Percentiles rank a stretch among this genome's conserved stretches.
Conservation (phyloP, 2,888 invertebrate genomes). For the Sphaerophoria taeniata region DNA sequence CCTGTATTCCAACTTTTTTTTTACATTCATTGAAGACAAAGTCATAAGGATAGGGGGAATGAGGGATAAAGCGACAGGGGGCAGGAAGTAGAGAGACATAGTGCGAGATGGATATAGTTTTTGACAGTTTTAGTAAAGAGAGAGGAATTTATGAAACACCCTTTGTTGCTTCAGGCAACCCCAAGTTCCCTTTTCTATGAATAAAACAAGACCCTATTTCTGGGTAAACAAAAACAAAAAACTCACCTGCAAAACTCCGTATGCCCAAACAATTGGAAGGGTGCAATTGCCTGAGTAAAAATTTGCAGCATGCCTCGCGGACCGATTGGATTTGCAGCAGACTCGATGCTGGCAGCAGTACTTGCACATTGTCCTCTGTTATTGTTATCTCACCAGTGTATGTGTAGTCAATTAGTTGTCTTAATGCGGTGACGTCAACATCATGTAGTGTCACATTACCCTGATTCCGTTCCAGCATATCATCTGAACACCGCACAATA, state of each 20-base stretch:
- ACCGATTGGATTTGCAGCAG: constrained; percentile 88
- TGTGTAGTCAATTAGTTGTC: constrained; percentile 88
- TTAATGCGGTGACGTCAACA: constrained; percentile 86
- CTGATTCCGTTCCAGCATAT: constrained; percentile 82
- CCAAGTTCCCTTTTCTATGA: neutral
- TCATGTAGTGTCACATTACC: constrained; percentile 82
- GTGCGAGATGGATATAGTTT: too few relatives aligned
- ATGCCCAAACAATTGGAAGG: constrained; percentile 91
- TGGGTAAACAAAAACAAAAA: neutral
- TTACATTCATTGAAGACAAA: too few relatives aligned
- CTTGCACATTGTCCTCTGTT: constrained; percentile 88
- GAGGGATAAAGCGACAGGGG: too few relatives aligned
- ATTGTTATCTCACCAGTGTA: constrained; percentile 89
- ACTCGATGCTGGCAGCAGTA: constrained; percentile 88
- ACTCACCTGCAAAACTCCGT: constrained; percentile 85
- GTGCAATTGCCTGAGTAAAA: constrained; percentile 89
- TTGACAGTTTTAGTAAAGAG: too few relatives aligned
- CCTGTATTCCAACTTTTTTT: neutral
- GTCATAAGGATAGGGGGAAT: too few relatives aligned
- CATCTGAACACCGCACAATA: constrained; percentile 77
- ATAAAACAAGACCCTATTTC: neutral
- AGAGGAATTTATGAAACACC: neutral
- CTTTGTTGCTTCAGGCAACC: neutral
- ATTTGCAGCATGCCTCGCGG: constrained; percentile 89
- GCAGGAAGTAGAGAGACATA: too few relatives aligned